A percentile compares a stretch with the other conserved stretches of the same genome.
Evolutionary conservation across 2,113 vertebrate species (phyloP).

Genomic region (Austrofundulus limnaeus): DNA sequence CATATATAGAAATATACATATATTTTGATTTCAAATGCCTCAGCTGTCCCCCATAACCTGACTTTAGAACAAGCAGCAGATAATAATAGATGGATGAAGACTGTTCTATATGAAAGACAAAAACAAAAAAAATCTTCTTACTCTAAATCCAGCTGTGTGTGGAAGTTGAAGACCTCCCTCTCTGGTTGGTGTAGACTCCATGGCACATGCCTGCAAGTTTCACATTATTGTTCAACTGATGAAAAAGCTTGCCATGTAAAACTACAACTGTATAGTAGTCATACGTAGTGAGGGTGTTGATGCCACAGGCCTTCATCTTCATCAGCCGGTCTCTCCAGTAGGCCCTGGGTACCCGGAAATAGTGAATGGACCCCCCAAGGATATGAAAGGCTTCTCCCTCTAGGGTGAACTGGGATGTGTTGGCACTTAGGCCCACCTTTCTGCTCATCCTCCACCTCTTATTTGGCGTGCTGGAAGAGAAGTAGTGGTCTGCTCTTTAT

Average conservation of each 20-base stretch:
- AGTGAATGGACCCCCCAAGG: slow-evolving; percentile 87
- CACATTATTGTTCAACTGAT: slow-evolving; percentile 4
- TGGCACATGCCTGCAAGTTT: slow-evolving; percentile 82
- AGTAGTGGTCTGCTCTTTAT: slow-evolving; percentile 36
- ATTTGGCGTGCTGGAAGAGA: slow-evolving; percentile 45
- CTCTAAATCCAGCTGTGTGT: slow-evolving; percentile 86
- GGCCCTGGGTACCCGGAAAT: slow-evolving; percentile 86
- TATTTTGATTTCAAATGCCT: too few species aligned
- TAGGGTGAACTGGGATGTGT: slow-evolving; percentile 81
- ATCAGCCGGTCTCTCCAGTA: slow-evolving; percentile 93
- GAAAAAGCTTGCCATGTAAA: background rate
- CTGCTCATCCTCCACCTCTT: slow-evolving; percentile 71
- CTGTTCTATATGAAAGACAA: slow-evolving; percentile 4
- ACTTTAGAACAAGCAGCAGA: too few species aligned
- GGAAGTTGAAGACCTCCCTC: slow-evolving; percentile 86
- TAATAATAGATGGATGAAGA: background rate
- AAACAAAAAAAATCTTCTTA: slow-evolving; percentile 58
- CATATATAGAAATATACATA: too few species aligned
- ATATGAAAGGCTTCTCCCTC: slow-evolving; percentile 83
- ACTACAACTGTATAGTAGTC: slow-evolving; percentile 24
- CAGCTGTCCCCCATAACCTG: too few species aligned
- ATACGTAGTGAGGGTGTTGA: slow-evolving; percentile 94
- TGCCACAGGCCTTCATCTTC: slow-evolving; percentile 92
- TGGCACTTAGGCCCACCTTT: slow-evolving; percentile 80
- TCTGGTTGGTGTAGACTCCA: slow-evolving; percentile 93